A percentile compares a stretch with the other conserved stretches of the same genome.
Conservation (phyloP, 2,113 vertebrate genomes). For the Neogale vison region DNA sequence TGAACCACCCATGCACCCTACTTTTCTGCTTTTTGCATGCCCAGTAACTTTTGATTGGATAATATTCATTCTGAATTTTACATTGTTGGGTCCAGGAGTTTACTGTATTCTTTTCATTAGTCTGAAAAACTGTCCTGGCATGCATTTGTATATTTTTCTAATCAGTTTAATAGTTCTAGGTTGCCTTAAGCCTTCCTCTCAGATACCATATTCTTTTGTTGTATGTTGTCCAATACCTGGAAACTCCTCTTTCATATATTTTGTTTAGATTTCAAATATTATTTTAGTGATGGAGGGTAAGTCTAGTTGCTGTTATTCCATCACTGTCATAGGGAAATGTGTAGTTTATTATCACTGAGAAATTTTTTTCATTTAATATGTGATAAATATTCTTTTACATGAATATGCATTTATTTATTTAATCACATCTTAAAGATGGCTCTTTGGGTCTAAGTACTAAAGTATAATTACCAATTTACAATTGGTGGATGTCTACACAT, state of each 20-base stretch:
- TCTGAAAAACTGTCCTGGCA: neutral
- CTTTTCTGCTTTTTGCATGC: neutral
- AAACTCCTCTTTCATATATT: neutral
- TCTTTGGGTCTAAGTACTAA: neutral
- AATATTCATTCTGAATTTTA: neutral
- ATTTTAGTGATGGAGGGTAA: neutral
- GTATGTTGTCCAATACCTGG: neutral
- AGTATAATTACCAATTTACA: neutral
- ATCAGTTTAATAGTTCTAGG: neutral
- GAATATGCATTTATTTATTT: neutral
- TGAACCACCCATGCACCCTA: too few relatives aligned
- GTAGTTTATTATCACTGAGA: neutral
- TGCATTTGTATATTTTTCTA: neutral
- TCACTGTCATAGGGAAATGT: neutral
- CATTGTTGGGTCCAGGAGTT: neutral
- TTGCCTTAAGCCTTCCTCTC: neutral
- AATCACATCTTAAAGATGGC: neutral
- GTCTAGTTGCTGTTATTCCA: neutral
- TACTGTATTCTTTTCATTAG: neutral
- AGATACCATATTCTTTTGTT: neutral
- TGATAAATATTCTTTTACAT: neutral
- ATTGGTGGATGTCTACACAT: neutral
- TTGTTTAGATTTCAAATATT: neutral
- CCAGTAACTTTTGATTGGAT: neutral
- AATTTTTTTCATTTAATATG: neutral